Evolutionary conservation across 2,888 invertebrate genomes (phyloP).

Genomic region (Escarpia spicata): DNA sequence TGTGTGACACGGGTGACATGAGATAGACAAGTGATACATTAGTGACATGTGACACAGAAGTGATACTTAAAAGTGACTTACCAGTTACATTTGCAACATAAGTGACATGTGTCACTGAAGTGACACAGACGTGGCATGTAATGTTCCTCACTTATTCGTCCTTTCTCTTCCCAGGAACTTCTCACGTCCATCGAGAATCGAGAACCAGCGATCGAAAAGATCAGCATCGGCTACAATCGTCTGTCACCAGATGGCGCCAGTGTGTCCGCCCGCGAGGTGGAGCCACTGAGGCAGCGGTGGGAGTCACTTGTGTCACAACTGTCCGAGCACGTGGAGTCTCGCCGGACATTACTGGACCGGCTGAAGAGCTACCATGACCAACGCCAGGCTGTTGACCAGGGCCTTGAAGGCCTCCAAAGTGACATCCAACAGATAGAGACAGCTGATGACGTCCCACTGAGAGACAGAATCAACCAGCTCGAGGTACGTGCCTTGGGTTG

Average conservation of each 20-base stretch:
- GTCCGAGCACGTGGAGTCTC: neutral
- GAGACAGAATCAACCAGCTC: constrained; percentile 23
- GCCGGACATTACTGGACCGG: neutral
- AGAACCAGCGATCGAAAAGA: constrained; percentile 25
- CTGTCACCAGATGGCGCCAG: constrained; percentile 18
- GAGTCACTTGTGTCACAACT: neutral
- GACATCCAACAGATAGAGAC: neutral
- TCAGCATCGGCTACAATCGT: constrained; percentile 19
- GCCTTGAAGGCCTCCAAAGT: neutral
- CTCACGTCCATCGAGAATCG: constrained; percentile 17
- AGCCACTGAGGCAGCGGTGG: constrained; percentile 27
- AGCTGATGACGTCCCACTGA: constrained; percentile 17
- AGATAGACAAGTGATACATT: no score
- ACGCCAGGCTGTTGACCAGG: neutral
- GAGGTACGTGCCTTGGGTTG: constrained; percentile 21
- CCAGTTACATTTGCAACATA: neutral
- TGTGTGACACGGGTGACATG: no score
- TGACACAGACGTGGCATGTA: neutral
- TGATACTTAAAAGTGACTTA: neutral
- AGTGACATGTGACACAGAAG: neutral
- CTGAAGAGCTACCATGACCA: neutral
- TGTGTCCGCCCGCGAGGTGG: constrained; percentile 20
- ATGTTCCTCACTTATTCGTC: neutral
- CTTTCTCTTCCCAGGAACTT: constrained; percentile 21
- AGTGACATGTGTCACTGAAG: no score